Evolutionary conservation across 2,797 vertebrate genomes (phyloP), one percentile per base, ranked within the genome.

Genomic region (Aquila chrysaetos): DNA sequence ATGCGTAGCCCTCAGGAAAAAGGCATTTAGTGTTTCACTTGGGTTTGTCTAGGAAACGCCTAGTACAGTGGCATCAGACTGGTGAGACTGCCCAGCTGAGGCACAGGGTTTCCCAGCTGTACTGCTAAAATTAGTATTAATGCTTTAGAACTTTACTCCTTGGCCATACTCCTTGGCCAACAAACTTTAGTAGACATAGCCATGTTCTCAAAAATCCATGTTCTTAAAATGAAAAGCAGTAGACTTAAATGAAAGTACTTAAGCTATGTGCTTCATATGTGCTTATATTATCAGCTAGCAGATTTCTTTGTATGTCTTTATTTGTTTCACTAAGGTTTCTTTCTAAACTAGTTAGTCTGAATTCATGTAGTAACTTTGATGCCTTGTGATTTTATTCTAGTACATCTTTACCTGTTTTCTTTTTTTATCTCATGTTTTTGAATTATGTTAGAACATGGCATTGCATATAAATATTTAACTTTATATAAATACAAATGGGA

Each of bases 41-140:
- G 2, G 6, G 16, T 46, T 84, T 80, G 20, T 80, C 23, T 73
- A n/a, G n/a, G 53, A 44, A 27, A 25, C 1, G 4, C 11, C 3
- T 69, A 5, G 24, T 56, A 4, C 17, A 16, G 3, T 37, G 31
- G 7, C 10, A 44, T n/a, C 0, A 1, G 53, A 8, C 15, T 28
- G 39, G 13, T 79, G 48, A 67, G 49, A 13, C 31, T 48, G 13
- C 31, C 49, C 20, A n/a, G 39, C 73, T 7, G 7, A 69, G 33
- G 67, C 4, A 3, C 56, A 49, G 51, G 33, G 20, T 63, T 94
- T 43, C 23, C 51, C 37, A 27, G 30, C 14, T 4, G 0, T 46
- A 10, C 60, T 9, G 28, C 33, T 77, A 7, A 46, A 61, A 31
- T 14, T 25, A 16, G 7, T 65, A 8, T 63, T 51, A 39, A 72